Percentiles rank a stretch among this genome's conserved stretches.
phyloP scores from a whole-genome alignment of 2,113 vertebrate genomes.

The Zosterops lateralis region DNA sequence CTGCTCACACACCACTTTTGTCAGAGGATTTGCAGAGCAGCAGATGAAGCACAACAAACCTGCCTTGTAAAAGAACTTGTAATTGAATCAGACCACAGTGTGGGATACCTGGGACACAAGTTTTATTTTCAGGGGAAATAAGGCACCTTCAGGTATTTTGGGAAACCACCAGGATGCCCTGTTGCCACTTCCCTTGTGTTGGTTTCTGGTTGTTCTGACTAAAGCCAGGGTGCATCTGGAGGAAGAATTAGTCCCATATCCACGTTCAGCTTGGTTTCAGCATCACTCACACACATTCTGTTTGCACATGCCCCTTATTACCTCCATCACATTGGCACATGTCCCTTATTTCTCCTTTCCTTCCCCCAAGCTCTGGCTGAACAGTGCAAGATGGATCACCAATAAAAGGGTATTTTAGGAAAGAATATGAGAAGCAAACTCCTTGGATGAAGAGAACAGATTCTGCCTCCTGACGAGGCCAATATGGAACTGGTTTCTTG shows the following conservation, averaged over 20 bases:
- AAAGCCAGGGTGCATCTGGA: neutral
- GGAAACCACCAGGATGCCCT: neutral
- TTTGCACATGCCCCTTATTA: neutral
- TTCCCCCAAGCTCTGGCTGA: neutral
- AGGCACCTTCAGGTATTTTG: neutral
- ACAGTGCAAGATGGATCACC: neutral
- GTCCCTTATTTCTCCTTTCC: neutral
- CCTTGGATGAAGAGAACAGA: neutral
- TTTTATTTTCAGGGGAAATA: neutral
- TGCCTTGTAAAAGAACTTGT: neutral
- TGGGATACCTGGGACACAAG: neutral
- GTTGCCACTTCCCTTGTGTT: neutral
- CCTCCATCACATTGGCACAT: neutral
- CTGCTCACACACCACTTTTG: neutral
- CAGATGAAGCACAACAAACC: neutral
- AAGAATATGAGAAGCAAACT: neutral
- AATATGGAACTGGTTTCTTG: neutral
- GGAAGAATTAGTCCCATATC: neutral
- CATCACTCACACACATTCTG: neutral
- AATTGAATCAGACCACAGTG: neutral
- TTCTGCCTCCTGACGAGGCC: neutral
- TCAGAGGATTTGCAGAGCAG: neutral
- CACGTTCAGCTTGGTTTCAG: neutral
- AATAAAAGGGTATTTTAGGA: constrained; percentile 7
- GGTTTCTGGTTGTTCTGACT: neutral